Base-by-base conservation (phyloP, 2,888 invertebrate genomes). In the Pycnomerus fuliginosus region DNA sequence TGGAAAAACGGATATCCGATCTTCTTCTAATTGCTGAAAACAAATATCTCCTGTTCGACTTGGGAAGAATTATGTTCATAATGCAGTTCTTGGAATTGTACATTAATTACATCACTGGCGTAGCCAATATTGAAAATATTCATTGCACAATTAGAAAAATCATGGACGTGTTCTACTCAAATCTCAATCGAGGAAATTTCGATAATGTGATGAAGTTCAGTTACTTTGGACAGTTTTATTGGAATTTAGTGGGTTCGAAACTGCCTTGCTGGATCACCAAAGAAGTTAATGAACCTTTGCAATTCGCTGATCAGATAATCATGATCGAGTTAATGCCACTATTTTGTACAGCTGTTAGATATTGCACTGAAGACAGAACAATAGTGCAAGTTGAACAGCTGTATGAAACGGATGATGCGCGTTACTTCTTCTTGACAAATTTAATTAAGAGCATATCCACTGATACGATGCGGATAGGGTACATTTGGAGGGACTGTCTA, bases 291-390 rank as follows among this genome's bases (percentile, higher is more conserved):
- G 44, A 45, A 16, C 39, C 34, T 1, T 27, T 42, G 1, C 22
- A 32, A 3, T 62, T 82, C 44, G 78, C 80, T 53, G 79, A 80
- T 60, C 82, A 84, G 64, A 69, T 84, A 51, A 64, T 84, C 13
- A 73, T 79, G 33, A 74, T 82, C 49, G 79, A 84, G 62, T 68
- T 87, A 8, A 67, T 85, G 29, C 88, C 89, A 0, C 64, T 84
- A 16, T 64, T 82, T 16, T 52, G 38, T 39, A 51, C 35, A 50
- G 51, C 40, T 15, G 22, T 14, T 47, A 17, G 48, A 40, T 23
- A 45, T 51, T 16, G 44, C 47, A 4, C 46, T 36, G 27, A 29
- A 41, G 3, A 49, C 34, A 5, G n/a, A n/a, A n/a, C n/a, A n/a
- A n/a, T n/a, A n/a, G n/a, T n/a, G n/a, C n/a, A n/a, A n/a, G n/a